Evolutionary conservation across 2,797 vertebrate genomes (phyloP), one percentile per base, ranked within the genome.

Genomic region (Lophotriccus pileatus): DNA sequence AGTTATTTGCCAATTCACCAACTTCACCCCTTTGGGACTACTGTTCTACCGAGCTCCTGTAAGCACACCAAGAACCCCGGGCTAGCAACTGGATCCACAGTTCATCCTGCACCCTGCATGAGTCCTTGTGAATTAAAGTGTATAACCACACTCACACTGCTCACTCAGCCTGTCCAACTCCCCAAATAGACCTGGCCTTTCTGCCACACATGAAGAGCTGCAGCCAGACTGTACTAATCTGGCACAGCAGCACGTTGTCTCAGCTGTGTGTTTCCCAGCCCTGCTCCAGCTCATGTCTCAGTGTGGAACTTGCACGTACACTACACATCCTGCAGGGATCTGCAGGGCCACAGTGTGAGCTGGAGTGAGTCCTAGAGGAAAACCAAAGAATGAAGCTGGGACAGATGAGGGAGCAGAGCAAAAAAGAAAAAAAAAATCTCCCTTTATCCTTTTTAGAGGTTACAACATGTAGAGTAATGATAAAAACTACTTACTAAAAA

Each of bases 21-120:
- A 67, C 52, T 79, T 90, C 39, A 87, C 81, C 32, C 70, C 44
- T 50, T 60, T 37, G 52, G 25, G 53, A 77, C 2, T 2, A 28
- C 60, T 37, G 30, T 7, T 41, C 44, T n/a, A 49, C 22, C 0
- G 0, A 76, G 55, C 79, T n/a, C 59, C 27, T 1, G 7, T 24
- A 39, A 63, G 37, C 56, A 59, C 23, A 60, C 11, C 22, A 47
- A 52, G 68, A 67, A 76, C 59, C 3, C 1, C 1, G n/a, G n/a
- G 47, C 30, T 23, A 80, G 36, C 1, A 1, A 55, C 27, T 23
- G 27, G 62, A 53, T 39, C 43, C 9, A 24, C 28, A 46, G 14
- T 5, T 73, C 50, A 52, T 15, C 75, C 30, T 30, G 15, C 47
- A 72, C 25, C 25, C 36, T n/a, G 11, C 3, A 18, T 0, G 1